Base-by-base conservation (phyloP, 1,140 invertebrate genomes). In the Drosophila jambulina region DNA sequence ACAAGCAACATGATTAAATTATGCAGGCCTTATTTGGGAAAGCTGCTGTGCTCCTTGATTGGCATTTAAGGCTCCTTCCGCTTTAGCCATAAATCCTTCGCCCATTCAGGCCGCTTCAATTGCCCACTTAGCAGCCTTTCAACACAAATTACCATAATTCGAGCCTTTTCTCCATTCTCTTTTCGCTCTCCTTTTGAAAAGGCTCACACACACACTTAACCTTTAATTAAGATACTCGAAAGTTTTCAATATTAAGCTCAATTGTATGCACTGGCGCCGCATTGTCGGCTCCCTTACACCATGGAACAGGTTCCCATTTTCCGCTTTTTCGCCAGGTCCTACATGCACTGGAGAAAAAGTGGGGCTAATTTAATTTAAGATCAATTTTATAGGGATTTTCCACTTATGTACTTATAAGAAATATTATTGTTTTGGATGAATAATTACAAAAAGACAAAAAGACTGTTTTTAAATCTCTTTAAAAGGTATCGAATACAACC, bases 181-280 rank as follows among this genome's bases (percentile, higher is more conserved):
- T 80, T 84, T 83, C 76, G 71, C 79, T 83, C 21, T 38, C 34
- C 79, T 82, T 82, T 80, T 80, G 48, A 67, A 87, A 82, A 82
- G 83, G 76, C 75, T 68, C 75, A 57, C 70, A 75, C 68, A 72
- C 83, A 72, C 83, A 86, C 83, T 87, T 87, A 87, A 87, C 83
- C 83, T 87, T 87, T 87, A 87, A 87, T 87, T 87, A 87, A 87
- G 83, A 87, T 87, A 87, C 83, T 87, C 83, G 64, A 87, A 87
- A 87, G 67, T 87, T 87, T 87, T 87, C 83, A 87, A 87, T 87
- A 87, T 87, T 87, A 82, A 78, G 71, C 83, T 64, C 63, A 78
- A 76, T 70, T 87, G 83, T 80, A 75, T 62, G 83, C 70, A 75
- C 48, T 60, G 82, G 82, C 82, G 83, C 76, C 83, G 57, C 67